A percentile compares a stretch with the other conserved stretches of the same genome.
Evolutionary conservation across 2,888 invertebrate species (phyloP).

Genomic region (Listrodromus nycthemerus): DNA sequence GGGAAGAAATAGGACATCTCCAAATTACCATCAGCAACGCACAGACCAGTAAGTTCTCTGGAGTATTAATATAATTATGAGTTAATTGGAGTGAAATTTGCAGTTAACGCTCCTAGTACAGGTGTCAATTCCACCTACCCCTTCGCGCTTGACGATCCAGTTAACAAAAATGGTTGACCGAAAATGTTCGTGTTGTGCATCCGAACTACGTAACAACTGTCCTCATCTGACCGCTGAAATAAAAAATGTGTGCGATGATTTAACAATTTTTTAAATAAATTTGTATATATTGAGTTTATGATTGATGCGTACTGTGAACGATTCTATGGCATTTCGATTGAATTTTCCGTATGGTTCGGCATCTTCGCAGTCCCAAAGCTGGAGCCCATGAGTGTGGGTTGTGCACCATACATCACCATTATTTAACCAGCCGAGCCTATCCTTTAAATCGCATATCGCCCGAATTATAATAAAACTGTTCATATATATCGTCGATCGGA

Average conservation of each 20-base stretch:
- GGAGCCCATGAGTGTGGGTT: constrained; percentile 90
- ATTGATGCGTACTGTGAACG: constrained; percentile 86
- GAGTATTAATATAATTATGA: constrained; percentile 70
- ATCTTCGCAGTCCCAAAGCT: constrained; percentile 88
- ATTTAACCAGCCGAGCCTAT: constrained; percentile 84
- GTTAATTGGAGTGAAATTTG: constrained; percentile 70
- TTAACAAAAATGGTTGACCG: constrained; percentile 86
- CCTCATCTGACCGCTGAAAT: constrained; percentile 87
- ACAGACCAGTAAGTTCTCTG: constrained; percentile 83
- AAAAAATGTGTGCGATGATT: not conserved
- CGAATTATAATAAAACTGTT: no score
- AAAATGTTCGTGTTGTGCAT: constrained; percentile 85
- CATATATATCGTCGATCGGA: not conserved
- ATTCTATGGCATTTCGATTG: constrained; percentile 87
- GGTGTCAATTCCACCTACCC: constrained; percentile 84
- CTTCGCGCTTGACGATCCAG: constrained; percentile 88
- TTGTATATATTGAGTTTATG: not conserved
- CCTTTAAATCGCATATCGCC: constrained; percentile 72
- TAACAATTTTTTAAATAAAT: not conserved
- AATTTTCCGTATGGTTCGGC: constrained; percentile 87
- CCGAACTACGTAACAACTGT: constrained; percentile 89
- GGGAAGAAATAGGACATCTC: constrained; percentile 86
- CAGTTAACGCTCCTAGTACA: constrained; percentile 9
- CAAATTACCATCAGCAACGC: constrained; percentile 85
- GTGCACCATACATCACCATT: constrained; percentile 87